These are phyloP conservation scores for Coturnix japonica DNA, from an alignment of 2,113 vertebrate genomes.

Conservation along the genomic window DNA sequence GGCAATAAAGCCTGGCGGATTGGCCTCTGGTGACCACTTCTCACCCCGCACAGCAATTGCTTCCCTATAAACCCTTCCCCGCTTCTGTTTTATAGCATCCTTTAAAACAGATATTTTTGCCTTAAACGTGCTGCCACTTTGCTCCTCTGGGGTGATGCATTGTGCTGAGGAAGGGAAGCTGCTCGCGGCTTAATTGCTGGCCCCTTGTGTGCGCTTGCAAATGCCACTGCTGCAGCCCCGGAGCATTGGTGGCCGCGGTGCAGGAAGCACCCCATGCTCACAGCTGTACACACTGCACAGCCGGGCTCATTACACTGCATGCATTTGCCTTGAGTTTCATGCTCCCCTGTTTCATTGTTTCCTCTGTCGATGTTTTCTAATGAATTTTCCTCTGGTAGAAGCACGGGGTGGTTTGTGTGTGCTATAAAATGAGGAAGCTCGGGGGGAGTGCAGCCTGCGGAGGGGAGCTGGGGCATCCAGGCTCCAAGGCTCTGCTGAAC, in stretches of 20 bases:
- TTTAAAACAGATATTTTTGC: slow-evolving; percentile 59
- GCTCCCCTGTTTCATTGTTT: too few species aligned
- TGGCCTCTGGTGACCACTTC: slow-evolving; percentile 66
- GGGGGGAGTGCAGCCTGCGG: too few species aligned
- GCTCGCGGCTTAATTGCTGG: background rate
- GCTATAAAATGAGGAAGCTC: too few species aligned
- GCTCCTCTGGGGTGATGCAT: background rate
- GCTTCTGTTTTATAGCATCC: slow-evolving; percentile 56
- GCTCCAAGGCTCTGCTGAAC: background rate
- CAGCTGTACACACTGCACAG: too few species aligned
- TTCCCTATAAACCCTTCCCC: slow-evolving; percentile 53
- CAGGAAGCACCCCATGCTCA: too few species aligned
- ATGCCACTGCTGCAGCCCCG: accelerated
- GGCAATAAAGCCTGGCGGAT: slow-evolving; percentile 36
- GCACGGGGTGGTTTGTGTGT: too few species aligned
- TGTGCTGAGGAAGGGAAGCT: background rate
- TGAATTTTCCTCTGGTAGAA: too few species aligned
- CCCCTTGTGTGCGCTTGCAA: accelerated
- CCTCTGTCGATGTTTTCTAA: too few species aligned
- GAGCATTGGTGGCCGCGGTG: too few species aligned
- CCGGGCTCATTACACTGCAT: too few species aligned
- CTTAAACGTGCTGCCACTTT: slow-evolving; percentile 54
- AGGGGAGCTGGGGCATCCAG: background rate
- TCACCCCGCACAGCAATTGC: slow-evolving; percentile 44
- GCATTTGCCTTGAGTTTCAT: too few species aligned